Conservation (phyloP, 2,888 invertebrate genomes). For the Drosophila paucipuncta region DNA sequence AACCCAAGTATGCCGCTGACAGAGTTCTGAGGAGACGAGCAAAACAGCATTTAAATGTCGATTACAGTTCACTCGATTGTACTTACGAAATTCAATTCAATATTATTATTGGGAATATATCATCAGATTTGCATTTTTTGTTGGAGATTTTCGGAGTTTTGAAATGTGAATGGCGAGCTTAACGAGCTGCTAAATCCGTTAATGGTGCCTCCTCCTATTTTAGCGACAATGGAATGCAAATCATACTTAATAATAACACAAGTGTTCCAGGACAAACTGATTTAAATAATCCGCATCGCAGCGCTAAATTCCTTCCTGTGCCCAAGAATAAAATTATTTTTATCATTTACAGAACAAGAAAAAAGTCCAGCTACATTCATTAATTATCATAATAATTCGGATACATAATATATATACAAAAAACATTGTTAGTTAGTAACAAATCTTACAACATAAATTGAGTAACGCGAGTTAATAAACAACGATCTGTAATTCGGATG, state of each 20-base stretch:
- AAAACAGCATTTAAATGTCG: not conserved
- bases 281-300: not conserved
- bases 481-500: not conserved
- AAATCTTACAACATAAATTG: not conserved
- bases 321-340: not conserved
- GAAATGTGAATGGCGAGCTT: not conserved
- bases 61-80: not conserved
- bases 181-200: not conserved
- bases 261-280: not conserved
- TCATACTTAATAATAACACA: not conserved
- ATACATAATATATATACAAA: not conserved
- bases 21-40: not conserved
- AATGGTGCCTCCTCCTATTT: not conserved
- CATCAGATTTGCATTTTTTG: not conserved
- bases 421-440: not conserved
- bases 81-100: not conserved
- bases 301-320: not conserved
- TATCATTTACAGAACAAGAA: not conserved
- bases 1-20: not conserved
- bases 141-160: not conserved
- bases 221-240: not conserved
- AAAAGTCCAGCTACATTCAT: not conserved
- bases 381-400: not conserved
- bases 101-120: not conserved
- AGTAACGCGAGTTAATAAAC: too few species aligned